A percentile compares a stretch with the other conserved stretches of the same genome.
phyloP scores from a whole-genome alignment of 2,888 invertebrate species.

The Euplagia quadripunctaria region DNA sequence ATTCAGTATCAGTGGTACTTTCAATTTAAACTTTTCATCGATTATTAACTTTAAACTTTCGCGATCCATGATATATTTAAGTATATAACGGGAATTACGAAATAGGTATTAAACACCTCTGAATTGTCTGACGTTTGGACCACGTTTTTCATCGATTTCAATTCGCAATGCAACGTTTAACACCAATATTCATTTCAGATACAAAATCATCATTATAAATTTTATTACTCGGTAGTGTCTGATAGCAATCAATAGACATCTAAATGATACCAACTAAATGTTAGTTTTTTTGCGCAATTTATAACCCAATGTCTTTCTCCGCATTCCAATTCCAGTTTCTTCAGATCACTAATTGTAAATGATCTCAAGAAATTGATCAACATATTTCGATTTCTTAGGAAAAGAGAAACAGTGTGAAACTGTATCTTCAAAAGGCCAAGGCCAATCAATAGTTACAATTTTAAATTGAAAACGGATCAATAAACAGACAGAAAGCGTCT shows the following conservation, averaged over 20 bases:
- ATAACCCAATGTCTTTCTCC: background rate
- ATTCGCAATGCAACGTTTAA: background rate
- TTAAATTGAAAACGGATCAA: conserved; percentile 39
- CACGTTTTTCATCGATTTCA: background rate
- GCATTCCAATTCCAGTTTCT: background rate
- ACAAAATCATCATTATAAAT: background rate
- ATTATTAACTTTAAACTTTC: background rate
- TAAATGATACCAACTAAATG: background rate
- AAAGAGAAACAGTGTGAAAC: background rate
- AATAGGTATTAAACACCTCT: too few relatives aligned
- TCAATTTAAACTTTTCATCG: background rate
- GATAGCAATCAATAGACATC: background rate
- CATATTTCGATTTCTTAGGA: background rate
- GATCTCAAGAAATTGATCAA: background rate
- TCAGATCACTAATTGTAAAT: background rate
- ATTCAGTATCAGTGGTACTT: background rate
- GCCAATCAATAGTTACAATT: conserved; percentile 32
- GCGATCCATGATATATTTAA: too few relatives aligned
- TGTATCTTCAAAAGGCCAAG: conserved; percentile 21
- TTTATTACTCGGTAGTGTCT: background rate
- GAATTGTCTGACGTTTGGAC: too few relatives aligned
- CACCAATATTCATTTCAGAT: background rate
- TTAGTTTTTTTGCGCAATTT: background rate
- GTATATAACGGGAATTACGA: too few relatives aligned
- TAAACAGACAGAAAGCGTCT: conserved; percentile 35